phyloP scores from a whole-genome alignment of 2,888 invertebrate species.

The Cephus pulcher region DNA sequence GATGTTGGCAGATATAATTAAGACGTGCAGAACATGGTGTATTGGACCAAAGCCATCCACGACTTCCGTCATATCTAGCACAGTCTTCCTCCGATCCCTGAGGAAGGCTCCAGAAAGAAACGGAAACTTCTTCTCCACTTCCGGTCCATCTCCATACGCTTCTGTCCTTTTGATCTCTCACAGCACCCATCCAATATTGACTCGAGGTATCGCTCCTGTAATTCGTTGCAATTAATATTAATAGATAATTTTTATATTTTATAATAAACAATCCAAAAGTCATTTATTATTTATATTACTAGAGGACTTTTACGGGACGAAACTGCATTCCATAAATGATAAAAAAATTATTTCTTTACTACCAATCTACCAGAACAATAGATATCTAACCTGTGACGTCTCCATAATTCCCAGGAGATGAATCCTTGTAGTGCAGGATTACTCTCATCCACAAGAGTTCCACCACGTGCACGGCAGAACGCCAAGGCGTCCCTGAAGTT shows the following conservation, averaged over 20 bases:
- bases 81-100: conserved; percentile 84
- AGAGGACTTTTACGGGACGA: too few species aligned
- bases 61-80: conserved; percentile 90
- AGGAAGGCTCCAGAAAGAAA: conserved; percentile 93
- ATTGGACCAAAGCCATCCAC: conserved; percentile 95
- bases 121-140: conserved; percentile 86
- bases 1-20: conserved; percentile 94
- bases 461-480: conserved; percentile 85
- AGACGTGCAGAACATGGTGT: conserved; percentile 86
- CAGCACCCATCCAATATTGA: conserved; percentile 95
- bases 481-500: conserved; percentile 83
- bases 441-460: conserved; percentile 89
- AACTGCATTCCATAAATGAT: too few species aligned
- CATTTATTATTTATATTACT: too few species aligned
- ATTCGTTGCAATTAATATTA: not conserved
- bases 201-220: conserved; percentile 87
- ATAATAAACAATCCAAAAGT: too few species aligned
- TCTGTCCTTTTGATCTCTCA: conserved; percentile 82
- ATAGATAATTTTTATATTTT: too few species aligned
- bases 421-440: conserved; percentile 95
- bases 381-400: conserved; percentile 78
- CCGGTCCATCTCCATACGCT: conserved; percentile 89
- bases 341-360: too few species aligned
- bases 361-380: not conserved
- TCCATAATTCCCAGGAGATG: conserved; percentile 94